Evolutionary conservation across 2,797 vertebrate species (phyloP), one percentile per base, ranked within the genome.

Genomic region (Cyclopterus lumpus): DNA sequence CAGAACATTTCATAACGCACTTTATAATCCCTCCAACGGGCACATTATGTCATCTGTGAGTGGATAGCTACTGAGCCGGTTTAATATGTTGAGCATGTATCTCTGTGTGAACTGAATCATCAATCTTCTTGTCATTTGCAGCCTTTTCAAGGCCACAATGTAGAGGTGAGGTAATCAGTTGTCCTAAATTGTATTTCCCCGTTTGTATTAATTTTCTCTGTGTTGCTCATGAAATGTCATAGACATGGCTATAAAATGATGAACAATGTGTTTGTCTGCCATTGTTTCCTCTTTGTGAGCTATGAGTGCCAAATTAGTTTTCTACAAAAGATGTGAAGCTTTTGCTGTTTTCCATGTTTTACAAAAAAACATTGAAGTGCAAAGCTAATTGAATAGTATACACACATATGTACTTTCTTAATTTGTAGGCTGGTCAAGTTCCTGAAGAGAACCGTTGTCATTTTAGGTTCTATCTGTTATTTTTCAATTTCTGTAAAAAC

Each of bases 111-210:
- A 85, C 72, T 68, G 71, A 79, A 81, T 81, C 85, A 85, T 86
- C 87, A 74, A 78, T 85, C 85, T 66, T 22, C 34, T 69, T 91
- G 88, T 81, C 80, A 79, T 76, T 73, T 71, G 28, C 36, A 60
- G 57, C 49, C 46, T 71, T 81, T 80, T 80, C 82, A 77, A 81
- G 73, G 77, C 71, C 67, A 73, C 80, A 30, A 20, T 48, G 57
- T 75, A 59, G 67, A 75, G 67, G 62, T 81, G 73, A 81, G 73
- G 75, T 79, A 81, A 85, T 86, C 80, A 80, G 67, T 73, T 73
- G 71, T 76, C 26, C 71, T 32, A 84, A 75, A 86, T 82, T 48
- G 77, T 71, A 76, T 74, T 65, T 73, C 62, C 62, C 68, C 81
- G 71, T 85, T 85, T 82, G 53, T 78, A 74, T 87, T 85, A n/a